A percentile compares a stretch with the other conserved stretches of the same genome.
These are phyloP conservation scores for Thereva unica DNA, from an alignment of 2,888 invertebrate genomes.

Conservation along the genomic window DNA sequence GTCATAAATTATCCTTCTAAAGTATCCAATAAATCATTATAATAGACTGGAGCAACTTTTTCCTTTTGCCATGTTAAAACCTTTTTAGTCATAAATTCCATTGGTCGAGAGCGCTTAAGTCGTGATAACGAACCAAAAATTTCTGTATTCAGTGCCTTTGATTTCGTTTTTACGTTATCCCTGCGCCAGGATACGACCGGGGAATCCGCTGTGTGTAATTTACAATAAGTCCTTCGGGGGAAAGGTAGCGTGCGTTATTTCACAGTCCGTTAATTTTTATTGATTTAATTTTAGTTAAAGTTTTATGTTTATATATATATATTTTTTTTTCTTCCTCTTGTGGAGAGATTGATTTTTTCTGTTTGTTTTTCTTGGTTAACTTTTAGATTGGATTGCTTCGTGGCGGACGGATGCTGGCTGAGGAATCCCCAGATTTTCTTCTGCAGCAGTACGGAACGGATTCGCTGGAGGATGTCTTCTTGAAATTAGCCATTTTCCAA, in stretches of 20 bases:
- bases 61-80: background rate
- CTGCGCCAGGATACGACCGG: too few species aligned
- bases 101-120: background rate
- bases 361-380: constrained; percentile 1
- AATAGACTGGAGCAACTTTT: background rate
- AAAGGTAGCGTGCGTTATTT: too few species aligned
- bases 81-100: background rate
- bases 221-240: too few species aligned
- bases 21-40: constrained; percentile 7
- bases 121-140: background rate
- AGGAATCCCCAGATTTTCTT: constrained; percentile 75
- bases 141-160: background rate
- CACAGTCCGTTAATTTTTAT: too few species aligned
- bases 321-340: background rate
- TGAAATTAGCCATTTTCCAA: constrained; percentile 78
- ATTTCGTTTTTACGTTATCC: background rate
- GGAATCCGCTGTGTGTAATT: too few species aligned
- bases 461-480: constrained; percentile 78
- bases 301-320: too few species aligned
- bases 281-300: too few species aligned
- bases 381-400: constrained; percentile 79
- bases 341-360: background rate
- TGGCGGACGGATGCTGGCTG: constrained; percentile 82
- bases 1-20: background rate
- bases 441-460: constrained; percentile 73